Percentiles rank a stretch among this genome's conserved stretches.
These are phyloP conservation scores for Pimpla rufipes DNA, from an alignment of 2,888 invertebrate species.

Conservation along the genomic window DNA sequence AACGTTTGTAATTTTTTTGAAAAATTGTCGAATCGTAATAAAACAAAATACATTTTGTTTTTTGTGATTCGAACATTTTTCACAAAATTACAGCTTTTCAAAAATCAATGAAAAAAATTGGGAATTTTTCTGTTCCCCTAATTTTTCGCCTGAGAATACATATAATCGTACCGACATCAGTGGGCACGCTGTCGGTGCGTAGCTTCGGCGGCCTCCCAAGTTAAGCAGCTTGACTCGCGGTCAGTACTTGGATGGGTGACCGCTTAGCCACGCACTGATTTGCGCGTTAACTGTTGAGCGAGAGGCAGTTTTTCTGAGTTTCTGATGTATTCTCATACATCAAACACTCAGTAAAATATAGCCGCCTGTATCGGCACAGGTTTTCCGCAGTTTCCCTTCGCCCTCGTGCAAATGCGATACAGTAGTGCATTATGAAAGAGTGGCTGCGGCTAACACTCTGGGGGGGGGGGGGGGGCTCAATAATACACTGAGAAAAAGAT, in stretches of 20 bases:
- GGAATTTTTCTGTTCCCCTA: conserved; percentile 1
- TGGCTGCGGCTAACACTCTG: too few species aligned
- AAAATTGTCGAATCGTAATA: not conserved
- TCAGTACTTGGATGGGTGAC: not conserved
- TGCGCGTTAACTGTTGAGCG: not conserved
- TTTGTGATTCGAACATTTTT: not conserved
- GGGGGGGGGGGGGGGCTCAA: too few species aligned
- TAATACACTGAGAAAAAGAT: too few species aligned
- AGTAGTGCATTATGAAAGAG: too few species aligned
- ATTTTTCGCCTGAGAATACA: not conserved
- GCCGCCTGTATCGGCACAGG: too few species aligned
- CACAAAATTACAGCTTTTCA: not conserved
- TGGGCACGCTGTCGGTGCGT: not conserved
- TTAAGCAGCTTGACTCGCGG: not conserved
- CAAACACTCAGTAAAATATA: too few species aligned
- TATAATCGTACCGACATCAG: not conserved
- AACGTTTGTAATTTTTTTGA: not conserved
- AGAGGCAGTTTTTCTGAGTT: too few species aligned
- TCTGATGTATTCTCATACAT: too few species aligned
- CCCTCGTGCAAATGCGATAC: too few species aligned
- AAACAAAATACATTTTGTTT: too few species aligned
- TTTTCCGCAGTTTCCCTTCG: too few species aligned
- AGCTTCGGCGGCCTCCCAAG: too few species aligned
- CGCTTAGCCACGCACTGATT: not conserved
- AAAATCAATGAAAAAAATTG: not conserved